Percentiles rank a stretch among this genome's conserved stretches.
phyloP scores from a whole-genome alignment of 2,797 vertebrate genomes.

The Mus minutoides region DNA sequence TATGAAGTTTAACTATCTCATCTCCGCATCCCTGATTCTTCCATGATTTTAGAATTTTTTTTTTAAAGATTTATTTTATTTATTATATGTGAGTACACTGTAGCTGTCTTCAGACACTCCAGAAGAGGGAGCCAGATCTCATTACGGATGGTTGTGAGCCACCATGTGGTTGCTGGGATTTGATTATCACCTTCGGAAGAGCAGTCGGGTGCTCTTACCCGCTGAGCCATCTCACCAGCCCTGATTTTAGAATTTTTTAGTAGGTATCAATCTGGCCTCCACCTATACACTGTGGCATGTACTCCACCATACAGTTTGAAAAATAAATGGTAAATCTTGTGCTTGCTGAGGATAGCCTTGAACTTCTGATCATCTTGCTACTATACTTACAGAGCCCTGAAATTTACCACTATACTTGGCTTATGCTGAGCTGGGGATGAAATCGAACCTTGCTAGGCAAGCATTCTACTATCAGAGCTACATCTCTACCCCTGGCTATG shows the following conservation, averaged over 20 bases:
- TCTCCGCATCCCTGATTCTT: not conserved
- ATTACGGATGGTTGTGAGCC: no score
- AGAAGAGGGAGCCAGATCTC: no score
- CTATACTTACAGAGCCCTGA: not conserved
- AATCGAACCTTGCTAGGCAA: not conserved
- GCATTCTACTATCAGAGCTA: not conserved
- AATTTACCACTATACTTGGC: not conserved
- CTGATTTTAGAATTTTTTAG: not conserved
- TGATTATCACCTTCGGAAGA: no score
- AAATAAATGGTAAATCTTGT: not conserved
- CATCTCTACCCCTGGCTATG: not conserved
- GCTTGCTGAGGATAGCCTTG: not conserved
- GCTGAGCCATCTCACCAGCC: no score
- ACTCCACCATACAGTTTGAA: not conserved
- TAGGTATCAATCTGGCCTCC: not conserved
- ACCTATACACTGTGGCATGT: not conserved
- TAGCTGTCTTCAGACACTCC: no score
- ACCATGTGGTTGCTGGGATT: no score
- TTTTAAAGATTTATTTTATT: no score
- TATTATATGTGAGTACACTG: no score
- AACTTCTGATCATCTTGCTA: not conserved
- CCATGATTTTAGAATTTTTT: not conserved
- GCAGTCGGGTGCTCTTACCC: no score
- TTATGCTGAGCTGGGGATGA: not conserved
- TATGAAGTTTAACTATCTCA: not conserved